Evolutionary conservation across 2,113 vertebrate genomes (phyloP).

Genomic region (Malaclemys terrapin): DNA sequence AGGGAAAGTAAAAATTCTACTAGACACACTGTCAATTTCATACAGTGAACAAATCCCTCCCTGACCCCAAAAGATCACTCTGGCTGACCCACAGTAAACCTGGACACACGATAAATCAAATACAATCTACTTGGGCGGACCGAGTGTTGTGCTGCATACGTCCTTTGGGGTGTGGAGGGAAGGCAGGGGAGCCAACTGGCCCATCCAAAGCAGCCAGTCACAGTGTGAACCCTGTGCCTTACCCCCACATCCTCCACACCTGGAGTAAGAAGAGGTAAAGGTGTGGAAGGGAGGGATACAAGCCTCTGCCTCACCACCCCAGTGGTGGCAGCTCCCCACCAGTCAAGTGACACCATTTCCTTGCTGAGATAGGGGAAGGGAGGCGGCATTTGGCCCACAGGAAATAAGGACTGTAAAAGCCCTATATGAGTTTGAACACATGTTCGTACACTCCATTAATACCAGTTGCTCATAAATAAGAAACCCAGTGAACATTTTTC

Average conservation of each 20-base stretch:
- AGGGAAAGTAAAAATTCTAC: background rate
- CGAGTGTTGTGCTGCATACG: background rate
- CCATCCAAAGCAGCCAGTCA: background rate
- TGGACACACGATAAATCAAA: accelerated
- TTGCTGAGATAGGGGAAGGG: accelerated
- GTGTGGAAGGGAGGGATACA: accelerated
- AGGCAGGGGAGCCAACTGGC: background rate
- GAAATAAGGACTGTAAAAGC: background rate
- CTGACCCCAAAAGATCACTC: background rate
- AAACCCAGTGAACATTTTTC: background rate
- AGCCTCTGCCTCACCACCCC: background rate
- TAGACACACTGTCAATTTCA: background rate
- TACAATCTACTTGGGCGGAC: background rate
- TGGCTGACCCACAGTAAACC: accelerated
- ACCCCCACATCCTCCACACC: background rate
- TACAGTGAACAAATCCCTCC: background rate
- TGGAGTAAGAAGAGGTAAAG: background rate
- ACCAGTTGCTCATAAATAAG: accelerated
- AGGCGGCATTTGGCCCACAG: background rate
- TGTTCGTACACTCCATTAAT: accelerated
- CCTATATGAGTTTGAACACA: background rate
- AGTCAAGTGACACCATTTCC: background rate
- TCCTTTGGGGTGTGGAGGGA: background rate
- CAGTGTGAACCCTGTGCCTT: accelerated
- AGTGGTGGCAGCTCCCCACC: background rate